Conservation (phyloP, 1,140 invertebrate genomes). For the Piezodorus guildinii region DNA sequence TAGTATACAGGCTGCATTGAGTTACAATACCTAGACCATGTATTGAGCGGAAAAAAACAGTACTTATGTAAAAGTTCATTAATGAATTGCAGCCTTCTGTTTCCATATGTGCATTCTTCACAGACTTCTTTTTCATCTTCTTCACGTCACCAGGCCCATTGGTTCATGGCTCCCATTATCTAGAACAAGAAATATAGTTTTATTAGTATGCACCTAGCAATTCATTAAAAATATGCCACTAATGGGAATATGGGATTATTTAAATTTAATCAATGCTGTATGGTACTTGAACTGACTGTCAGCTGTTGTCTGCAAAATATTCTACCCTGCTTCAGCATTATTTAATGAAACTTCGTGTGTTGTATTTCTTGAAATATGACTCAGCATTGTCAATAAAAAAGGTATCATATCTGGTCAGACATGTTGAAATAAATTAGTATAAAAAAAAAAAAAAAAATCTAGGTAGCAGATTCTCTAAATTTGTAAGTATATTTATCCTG, state of each 20-base stretch:
- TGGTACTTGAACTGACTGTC: no score
- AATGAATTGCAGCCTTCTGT: constrained; percentile 10
- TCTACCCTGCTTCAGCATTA: no score
- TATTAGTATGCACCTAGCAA: not conserved
- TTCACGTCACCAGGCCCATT: constrained; percentile 15
- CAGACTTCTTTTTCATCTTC: not conserved
- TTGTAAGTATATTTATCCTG: no score
- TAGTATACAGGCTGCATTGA: not conserved
- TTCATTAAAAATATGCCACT: not conserved
- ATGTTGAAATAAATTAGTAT: not conserved
- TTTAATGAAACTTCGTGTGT: no score
- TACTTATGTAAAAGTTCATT: not conserved
- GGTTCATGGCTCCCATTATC: constrained; percentile 7
- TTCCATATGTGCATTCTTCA: constrained; percentile 12
- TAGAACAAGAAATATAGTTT: not conserved
- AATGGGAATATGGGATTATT: not conserved
- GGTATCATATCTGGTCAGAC: no score
- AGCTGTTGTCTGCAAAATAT: no score
- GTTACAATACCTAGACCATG: constrained; percentile 18
- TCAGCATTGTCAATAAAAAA: no score
- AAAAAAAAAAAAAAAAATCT: no score
- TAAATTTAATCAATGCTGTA: not conserved
- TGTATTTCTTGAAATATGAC: no score
- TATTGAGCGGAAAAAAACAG: constrained; percentile 11
- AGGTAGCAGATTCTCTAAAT: no score